A percentile compares a stretch with the other conserved stretches of the same genome.
phyloP scores from a whole-genome alignment of 2,888 invertebrate species.

The Harpagoxenus sublaevis region DNA sequence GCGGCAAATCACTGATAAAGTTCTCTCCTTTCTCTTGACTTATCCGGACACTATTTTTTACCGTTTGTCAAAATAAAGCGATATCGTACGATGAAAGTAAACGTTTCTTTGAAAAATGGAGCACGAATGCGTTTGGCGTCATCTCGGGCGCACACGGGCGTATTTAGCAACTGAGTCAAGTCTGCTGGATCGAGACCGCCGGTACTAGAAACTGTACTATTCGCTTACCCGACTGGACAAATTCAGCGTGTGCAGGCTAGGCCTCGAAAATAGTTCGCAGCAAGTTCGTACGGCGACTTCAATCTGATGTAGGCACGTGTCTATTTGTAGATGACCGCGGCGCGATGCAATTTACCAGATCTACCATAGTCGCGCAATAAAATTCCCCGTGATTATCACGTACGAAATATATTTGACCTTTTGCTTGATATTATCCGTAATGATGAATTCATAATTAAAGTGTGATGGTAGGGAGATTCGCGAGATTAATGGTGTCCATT shows the following conservation, averaged over 20 bases:
- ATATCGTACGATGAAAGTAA: not conserved
- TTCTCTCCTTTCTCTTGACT: not conserved
- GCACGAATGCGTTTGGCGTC: conserved; percentile 29
- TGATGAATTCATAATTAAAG: conserved; percentile 36
- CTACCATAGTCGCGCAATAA: conserved; percentile 58
- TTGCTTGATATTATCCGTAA: not conserved
- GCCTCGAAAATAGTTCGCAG: conserved; percentile 80
- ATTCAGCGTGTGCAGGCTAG: conserved; percentile 71
- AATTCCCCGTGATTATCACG: conserved; percentile 62
- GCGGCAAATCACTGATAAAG: not conserved
- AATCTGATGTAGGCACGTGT: conserved; percentile 63
- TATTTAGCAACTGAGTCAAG: conserved; percentile 55
- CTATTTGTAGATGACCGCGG: conserved; percentile 78
- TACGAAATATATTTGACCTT: conserved; percentile 8
- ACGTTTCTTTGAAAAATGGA: conserved; percentile 12
- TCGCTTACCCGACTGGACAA: conserved; percentile 73
- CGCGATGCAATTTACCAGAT: conserved; percentile 59
- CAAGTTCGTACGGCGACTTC: conserved; percentile 64
- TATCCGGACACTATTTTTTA: conserved; percentile 17
- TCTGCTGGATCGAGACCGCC: conserved; percentile 43
- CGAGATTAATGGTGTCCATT: conserved; percentile 14
- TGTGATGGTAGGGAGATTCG: conserved; percentile 19
- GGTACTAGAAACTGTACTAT: conserved; percentile 49
- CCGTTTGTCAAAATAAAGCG: not conserved
- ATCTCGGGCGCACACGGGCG: conserved; percentile 38